These are phyloP conservation scores for Apostichopus californicus DNA, from an alignment of 35 echinoderm and acorn worm genomes.

Conservation along the genomic window DNA sequence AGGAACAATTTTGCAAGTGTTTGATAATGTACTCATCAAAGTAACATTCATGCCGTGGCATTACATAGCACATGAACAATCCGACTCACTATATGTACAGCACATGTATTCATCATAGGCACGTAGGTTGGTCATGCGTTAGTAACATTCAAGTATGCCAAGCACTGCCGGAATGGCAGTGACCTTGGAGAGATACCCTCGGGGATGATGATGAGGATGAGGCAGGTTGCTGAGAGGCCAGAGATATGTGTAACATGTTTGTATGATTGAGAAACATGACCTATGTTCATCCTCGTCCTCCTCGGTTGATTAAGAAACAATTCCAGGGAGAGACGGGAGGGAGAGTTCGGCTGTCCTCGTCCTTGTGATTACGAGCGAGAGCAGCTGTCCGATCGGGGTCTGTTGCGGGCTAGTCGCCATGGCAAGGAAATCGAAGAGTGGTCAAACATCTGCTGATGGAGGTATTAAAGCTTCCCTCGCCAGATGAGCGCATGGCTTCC, in stretches of 20 bases:
- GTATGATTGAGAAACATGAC: neutral
- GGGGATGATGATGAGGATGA: neutral
- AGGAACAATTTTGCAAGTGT: too few relatives aligned
- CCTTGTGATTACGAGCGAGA: neutral
- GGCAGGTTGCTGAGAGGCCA: neutral
- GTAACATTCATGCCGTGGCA: too few relatives aligned
- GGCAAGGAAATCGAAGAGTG: neutral
- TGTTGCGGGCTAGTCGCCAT: neutral
- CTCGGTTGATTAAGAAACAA: neutral
- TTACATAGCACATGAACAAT: too few relatives aligned
- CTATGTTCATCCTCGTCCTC: neutral
- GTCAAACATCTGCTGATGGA: neutral
- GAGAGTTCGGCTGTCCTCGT: neutral
- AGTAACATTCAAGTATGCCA: conserved; percentile 13
- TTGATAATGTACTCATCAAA: too few relatives aligned
- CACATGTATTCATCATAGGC: too few relatives aligned
- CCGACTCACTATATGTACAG: too few relatives aligned
- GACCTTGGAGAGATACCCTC: neutral
- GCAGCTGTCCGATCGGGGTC: neutral
- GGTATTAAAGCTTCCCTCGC: too few relatives aligned
- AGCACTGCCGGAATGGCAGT: neutral
- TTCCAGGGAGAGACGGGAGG: neutral
- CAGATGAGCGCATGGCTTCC: neutral
- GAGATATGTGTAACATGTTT: neutral
- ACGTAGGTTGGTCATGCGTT: neutral